Conservation (phyloP, 2,888 invertebrate species). For the Meganola albula region DNA sequence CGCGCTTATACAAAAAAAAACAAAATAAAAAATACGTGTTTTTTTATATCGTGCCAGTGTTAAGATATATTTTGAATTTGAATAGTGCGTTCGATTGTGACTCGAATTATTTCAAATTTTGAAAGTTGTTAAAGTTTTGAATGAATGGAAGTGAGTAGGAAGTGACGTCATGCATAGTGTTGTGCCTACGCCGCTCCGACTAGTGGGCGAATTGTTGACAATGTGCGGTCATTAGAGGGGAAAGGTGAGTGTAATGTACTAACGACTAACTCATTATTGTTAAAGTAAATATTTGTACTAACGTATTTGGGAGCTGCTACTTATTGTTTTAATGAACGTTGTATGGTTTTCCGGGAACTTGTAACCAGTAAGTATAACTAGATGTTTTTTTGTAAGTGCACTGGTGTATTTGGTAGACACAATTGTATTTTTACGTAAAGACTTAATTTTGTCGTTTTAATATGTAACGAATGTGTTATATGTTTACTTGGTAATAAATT, state of each 20-base stretch:
- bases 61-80: conserved; percentile 21
- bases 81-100: conserved; percentile 44
- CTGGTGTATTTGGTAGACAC: not conserved
- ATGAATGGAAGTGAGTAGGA: conserved; percentile 60
- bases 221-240: conserved; percentile 69
- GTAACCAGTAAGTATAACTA: not conserved
- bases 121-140: conserved; percentile 60
- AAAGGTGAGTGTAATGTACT: conserved; percentile 63
- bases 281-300: conserved; percentile 37
- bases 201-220: conserved; percentile 56
- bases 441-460: no score
- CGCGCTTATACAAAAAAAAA: conserved; percentile 46
- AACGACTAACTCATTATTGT: conserved; percentile 44
- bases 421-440: no score
- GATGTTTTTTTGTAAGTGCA: not conserved
- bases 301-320: conserved; percentile 9
- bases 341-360: no score
- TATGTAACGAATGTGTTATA: no score
- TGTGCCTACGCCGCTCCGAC: conserved; percentile 62
- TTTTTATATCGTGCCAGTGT: conserved; percentile 28
- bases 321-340: not conserved
- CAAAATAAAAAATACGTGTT: conserved; percentile 22
- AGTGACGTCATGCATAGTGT: conserved; percentile 75
- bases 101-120: conserved; percentile 32
- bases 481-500: no score